Evolutionary conservation across 2,113 vertebrate genomes (phyloP).

Genomic region (Paraplagusia blochii): DNA sequence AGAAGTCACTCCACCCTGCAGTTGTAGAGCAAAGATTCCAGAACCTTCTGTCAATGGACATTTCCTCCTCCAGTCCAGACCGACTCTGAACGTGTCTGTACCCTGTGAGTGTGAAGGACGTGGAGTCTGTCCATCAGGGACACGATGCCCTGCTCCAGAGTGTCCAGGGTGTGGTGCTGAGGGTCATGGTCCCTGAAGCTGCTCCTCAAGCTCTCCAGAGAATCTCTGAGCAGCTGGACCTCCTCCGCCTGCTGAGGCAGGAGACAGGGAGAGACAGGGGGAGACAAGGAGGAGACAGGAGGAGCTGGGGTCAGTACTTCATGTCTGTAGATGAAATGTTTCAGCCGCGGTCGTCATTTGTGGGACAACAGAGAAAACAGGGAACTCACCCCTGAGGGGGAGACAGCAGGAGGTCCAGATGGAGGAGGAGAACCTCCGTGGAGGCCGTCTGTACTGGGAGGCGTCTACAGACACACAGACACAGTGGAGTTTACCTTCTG

Average conservation of each 20-base stretch:
- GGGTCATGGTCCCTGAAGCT: slow-evolving; percentile 92
- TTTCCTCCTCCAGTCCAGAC: too few species aligned
- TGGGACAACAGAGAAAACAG: too few species aligned
- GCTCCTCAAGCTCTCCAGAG: slow-evolving; percentile 90
- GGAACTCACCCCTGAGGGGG: slow-evolving; percentile 80
- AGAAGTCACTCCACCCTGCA: slow-evolving; percentile 82
- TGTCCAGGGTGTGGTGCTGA: slow-evolving; percentile 97
- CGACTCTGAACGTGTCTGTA: slow-evolving; percentile 55
- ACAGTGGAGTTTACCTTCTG: too few species aligned
- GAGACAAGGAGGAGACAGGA: not conserved
- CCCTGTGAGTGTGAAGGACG: slow-evolving; percentile 78
- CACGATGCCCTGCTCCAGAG: slow-evolving; percentile 92
- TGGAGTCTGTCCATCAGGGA: slow-evolving; percentile 91
- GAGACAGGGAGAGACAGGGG: slow-evolving; percentile 14
- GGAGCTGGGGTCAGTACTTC: too few species aligned
- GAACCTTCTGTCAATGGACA: too few species aligned
- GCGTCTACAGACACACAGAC: slow-evolving; percentile 39
- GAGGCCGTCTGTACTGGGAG: slow-evolving; percentile 78
- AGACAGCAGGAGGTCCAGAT: slow-evolving; percentile 52
- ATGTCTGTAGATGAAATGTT: too few species aligned
- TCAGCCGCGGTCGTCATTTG: too few species aligned
- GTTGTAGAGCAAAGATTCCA: slow-evolving; percentile 2
- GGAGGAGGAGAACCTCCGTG: slow-evolving; percentile 74
- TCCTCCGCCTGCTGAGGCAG: slow-evolving; percentile 84
- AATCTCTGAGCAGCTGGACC: slow-evolving; percentile 89